Conservation (phyloP, 2,797 vertebrate species). For the Lateolabrax maculatus region DNA sequence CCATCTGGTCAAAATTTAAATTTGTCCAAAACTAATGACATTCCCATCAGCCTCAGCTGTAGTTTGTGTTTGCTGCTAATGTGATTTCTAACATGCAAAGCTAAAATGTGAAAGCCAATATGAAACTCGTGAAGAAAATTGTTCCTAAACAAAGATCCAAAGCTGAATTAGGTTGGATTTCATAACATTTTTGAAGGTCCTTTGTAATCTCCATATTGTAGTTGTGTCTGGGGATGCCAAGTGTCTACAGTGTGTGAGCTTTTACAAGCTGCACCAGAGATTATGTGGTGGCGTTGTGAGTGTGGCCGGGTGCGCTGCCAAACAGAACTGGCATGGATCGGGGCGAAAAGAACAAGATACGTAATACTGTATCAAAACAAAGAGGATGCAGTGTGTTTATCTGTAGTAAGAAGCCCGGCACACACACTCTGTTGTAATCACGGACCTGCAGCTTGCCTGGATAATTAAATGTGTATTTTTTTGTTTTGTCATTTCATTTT, state of each 20-base stretch:
- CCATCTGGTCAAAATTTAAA: no score
- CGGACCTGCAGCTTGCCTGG: background rate
- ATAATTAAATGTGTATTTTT: no score
- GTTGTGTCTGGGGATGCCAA: background rate
- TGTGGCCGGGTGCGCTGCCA: constrained; percentile 2
- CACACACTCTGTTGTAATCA: background rate
- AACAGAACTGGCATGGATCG: background rate
- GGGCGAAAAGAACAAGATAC: background rate
- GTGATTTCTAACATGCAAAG: no score
- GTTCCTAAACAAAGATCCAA: background rate
- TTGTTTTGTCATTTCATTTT: no score
- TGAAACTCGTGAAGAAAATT: background rate
- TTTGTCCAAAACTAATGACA: no score
- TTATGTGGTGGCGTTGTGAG: background rate
- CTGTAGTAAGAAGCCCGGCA: background rate
- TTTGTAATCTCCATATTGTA: background rate
- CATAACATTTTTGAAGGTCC: background rate
- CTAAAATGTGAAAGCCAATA: no score
- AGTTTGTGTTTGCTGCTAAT: no score
- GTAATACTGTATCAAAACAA: background rate
- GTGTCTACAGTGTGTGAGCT: background rate
- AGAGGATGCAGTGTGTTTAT: background rate
- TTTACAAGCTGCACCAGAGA: background rate
- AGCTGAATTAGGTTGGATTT: background rate
- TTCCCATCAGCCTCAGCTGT: no score